Evolutionary conservation across 2,113 vertebrate species (phyloP), one percentile per base, ranked within the genome.

Genomic region (Phalacrocorax carbo): DNA sequence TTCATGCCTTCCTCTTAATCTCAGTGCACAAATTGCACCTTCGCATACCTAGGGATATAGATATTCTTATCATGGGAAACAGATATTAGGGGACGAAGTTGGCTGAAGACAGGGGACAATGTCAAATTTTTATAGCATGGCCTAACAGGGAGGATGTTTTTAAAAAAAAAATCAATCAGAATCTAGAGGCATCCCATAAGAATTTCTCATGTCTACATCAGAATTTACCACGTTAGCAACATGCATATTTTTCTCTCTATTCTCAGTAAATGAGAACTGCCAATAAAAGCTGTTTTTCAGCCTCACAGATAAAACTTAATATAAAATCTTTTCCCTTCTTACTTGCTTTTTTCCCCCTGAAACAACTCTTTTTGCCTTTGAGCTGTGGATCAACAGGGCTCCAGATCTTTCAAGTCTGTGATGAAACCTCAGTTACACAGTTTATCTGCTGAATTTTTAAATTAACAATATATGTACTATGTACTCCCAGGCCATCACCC

Each of bases 271-370:
- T 40, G 57, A 89, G 77, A 84, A 71, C 57, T 79, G 78, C 71
- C 70, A 96, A 80, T 85, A 90, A 90, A 90, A 93, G 52, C 60
- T 71, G 72, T 48, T 82, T 93, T 87, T 89, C 81, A 71, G 76
- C 64, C 86, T 92, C 71, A 26, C 58, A 77, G 76, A 68, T 84
- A 68, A 66, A 92, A 76, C 20, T 85, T 18, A 46, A 46, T 46
- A 46, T 46, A 46, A 46, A 46, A 10, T 25, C 69, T 62, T n/a
- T 40, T 12, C 15, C 25, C 30, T 23, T 32, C 49, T 61, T 40
- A 14, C 69, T 66, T 66, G 64, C 58, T 90, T 81, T 68, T 68
- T 68, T 68, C 88, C 70, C 49, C 70, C 71, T 27, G 48, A 82
- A 78, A 86, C 46, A 83, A 29, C 20, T 76, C 85, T 65, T 40